These are phyloP conservation scores for Pseudeuparius sepicola DNA, from an alignment of 2,888 invertebrate species.

Conservation along the genomic window DNA sequence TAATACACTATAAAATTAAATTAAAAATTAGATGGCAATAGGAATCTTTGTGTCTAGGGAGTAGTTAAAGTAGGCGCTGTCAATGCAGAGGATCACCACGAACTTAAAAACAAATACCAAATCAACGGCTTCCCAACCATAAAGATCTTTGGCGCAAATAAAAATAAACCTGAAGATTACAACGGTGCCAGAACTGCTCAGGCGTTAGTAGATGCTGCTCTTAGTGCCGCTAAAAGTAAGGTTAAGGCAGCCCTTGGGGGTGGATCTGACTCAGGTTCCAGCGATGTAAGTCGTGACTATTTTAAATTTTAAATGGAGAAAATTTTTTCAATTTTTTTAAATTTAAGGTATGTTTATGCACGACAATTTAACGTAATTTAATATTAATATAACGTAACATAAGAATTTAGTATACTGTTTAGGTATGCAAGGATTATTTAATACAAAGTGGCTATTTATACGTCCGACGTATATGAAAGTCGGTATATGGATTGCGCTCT, in stretches of 20 bases:
- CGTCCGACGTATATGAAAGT: no score
- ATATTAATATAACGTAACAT: no score
- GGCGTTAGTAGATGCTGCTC: constrained; percentile 72
- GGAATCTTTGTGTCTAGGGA: constrained; percentile 53
- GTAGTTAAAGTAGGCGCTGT: constrained; percentile 90
- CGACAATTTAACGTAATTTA: no score
- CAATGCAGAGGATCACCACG: constrained; percentile 82
- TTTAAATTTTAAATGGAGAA: no score
- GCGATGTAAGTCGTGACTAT: constrained; percentile 24
- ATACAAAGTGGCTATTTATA: no score
- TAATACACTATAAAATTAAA: no score
- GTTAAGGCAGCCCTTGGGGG: constrained; percentile 61
- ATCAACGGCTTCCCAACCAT: constrained; percentile 92
- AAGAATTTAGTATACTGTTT: no score
- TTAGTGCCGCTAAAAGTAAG: constrained; percentile 68
- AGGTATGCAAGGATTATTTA: no score
- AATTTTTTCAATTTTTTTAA: no score
- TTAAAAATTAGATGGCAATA: no score
- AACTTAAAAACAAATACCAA: constrained; percentile 67
- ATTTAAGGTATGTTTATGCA: no score
- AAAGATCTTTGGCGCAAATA: constrained; percentile 84
- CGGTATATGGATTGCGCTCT: no score
- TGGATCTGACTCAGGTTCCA: constrained; percentile 31
- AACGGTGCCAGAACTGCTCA: constrained; percentile 78
- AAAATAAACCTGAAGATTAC: constrained; percentile 73